These are phyloP conservation scores for Solen grandis DNA, from an alignment of 1,140 invertebrate species.

Conservation along the genomic window DNA sequence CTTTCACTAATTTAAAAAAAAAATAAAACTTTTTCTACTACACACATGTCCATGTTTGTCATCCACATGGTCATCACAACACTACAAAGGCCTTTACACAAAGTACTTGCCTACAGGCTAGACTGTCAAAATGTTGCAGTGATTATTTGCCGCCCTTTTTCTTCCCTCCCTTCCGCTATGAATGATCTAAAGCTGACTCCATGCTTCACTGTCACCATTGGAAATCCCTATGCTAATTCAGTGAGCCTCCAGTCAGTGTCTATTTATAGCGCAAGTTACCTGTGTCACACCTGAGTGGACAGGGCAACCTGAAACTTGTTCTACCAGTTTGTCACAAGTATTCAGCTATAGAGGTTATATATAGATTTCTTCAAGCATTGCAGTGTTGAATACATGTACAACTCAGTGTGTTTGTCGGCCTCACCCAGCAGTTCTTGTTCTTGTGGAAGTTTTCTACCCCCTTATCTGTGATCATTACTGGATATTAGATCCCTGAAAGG, in stretches of 20 bases:
- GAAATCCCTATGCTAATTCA: constrained; percentile 47
- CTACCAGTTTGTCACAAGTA: constrained; percentile 49
- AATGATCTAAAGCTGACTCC: too few relatives aligned
- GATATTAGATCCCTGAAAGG: constrained; percentile 31
- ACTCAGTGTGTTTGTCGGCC: constrained; percentile 25
- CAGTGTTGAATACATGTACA: constrained; percentile 38
- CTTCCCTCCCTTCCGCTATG: background rate
- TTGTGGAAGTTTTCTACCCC: constrained; percentile 16
- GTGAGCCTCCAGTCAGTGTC: background rate
- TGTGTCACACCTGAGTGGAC: constrained; percentile 29
- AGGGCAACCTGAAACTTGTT: constrained; percentile 53
- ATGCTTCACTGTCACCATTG: too few relatives aligned
- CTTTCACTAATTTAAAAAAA: too few relatives aligned
- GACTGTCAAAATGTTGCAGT: too few relatives aligned
- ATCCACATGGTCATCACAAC: too few relatives aligned
- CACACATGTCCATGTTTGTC: too few relatives aligned
- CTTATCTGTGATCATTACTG: background rate
- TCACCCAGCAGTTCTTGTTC: constrained; percentile 32
- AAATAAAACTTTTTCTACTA: too few relatives aligned
- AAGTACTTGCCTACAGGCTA: too few relatives aligned
- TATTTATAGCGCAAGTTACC: constrained; percentile 47
- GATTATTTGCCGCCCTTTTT: constrained; percentile 46
- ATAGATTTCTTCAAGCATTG: constrained; percentile 50
- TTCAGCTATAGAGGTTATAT: constrained; percentile 22
- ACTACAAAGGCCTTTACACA: too few relatives aligned